phyloP scores from a whole-genome alignment of 2,113 vertebrate genomes.

The Muscicapa adusta region DNA sequence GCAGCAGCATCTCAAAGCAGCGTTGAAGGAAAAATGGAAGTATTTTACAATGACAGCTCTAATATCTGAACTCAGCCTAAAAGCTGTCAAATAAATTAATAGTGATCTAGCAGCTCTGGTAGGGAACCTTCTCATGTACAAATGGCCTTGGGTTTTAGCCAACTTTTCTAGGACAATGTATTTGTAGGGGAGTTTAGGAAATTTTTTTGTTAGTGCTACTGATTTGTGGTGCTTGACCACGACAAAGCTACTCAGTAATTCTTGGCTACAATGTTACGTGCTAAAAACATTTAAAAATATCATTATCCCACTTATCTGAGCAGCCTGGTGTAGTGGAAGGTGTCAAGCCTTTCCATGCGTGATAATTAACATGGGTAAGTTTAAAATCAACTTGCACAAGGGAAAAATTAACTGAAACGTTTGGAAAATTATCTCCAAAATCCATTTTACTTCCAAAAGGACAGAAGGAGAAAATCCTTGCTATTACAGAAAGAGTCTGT shows the following conservation, averaged over 20 bases:
- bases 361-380: not conserved
- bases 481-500: not conserved
- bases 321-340: not conserved
- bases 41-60: constrained; percentile 32
- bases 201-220: not conserved
- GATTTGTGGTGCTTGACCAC: rapidly evolving
- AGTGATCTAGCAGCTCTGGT: not conserved
- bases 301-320: not conserved
- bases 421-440: not conserved
- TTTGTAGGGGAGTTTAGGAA: not conserved
- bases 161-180: not conserved
- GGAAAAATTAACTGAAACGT: not conserved
- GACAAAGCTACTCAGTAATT: not conserved
- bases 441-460: not conserved
- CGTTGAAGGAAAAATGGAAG: constrained; percentile 4
- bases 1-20: constrained; percentile 17
- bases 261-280: rapidly evolving
- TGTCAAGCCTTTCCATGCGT: not conserved
- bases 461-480: not conserved
- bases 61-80: constrained; percentile 12
- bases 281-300: not conserved
- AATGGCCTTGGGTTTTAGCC: not conserved
- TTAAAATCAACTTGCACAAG: not conserved
- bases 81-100: constrained; percentile 43
- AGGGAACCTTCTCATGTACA: not conserved